Evolutionary conservation across 2,113 vertebrate genomes (phyloP).

Genomic region (Callorhinus ursinus): DNA sequence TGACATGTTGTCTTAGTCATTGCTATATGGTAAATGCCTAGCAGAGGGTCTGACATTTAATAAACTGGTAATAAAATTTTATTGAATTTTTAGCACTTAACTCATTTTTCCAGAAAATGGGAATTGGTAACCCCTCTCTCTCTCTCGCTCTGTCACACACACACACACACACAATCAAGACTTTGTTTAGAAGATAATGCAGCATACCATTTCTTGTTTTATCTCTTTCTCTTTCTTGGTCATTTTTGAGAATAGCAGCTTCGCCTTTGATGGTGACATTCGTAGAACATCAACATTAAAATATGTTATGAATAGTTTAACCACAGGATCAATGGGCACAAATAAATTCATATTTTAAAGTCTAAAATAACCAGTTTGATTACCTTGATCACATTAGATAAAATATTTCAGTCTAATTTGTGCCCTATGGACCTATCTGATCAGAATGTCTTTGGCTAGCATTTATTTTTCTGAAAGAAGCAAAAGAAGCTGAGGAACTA

Average conservation of each 20-base stretch:
- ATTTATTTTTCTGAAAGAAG: constrained; percentile 15
- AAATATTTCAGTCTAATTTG: background rate
- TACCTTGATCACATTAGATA: background rate
- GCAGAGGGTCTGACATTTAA: background rate
- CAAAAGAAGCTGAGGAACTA: background rate
- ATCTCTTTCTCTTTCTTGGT: background rate
- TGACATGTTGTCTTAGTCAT: background rate
- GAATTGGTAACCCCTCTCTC: background rate
- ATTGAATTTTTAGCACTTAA: constrained; percentile 56
- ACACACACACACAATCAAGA: background rate
- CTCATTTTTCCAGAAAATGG: constrained; percentile 43
- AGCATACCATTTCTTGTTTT: background rate
- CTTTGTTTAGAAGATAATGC: background rate
- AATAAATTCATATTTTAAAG: background rate
- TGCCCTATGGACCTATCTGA: background rate
- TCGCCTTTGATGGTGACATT: background rate
- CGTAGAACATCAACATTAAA: background rate
- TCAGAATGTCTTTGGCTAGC: background rate
- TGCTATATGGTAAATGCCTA: background rate
- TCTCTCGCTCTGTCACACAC: background rate
- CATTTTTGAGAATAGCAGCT: background rate
- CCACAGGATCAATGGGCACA: background rate
- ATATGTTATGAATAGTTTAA: background rate
- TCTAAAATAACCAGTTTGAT: background rate
- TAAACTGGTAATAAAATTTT: constrained; percentile 27